Evolutionary conservation across 2,797 vertebrate species (phyloP).

Genomic region (Lagorchestes hirsutus): DNA sequence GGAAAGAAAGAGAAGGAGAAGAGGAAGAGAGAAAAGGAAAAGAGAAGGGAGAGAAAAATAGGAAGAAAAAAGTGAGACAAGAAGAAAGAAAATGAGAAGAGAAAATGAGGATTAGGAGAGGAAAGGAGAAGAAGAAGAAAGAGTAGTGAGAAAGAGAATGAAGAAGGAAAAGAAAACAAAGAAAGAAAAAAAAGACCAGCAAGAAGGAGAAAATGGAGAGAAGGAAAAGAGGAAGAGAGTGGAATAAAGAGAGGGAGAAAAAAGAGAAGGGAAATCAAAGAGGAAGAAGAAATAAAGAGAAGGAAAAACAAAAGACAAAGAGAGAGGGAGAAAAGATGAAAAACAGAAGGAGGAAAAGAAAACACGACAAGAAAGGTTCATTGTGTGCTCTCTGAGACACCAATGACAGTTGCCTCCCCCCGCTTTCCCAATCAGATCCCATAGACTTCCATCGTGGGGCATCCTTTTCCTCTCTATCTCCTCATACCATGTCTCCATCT

Average conservation of each 20-base stretch:
- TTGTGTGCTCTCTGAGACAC: background rate
- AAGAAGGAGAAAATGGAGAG: background rate
- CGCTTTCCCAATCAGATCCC: background rate
- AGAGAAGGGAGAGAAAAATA: background rate
- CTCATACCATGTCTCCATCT: background rate
- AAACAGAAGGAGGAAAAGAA: background rate
- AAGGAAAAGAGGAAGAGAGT: background rate
- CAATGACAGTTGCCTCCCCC: background rate
- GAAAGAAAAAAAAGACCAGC: background rate
- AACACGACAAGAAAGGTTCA: background rate
- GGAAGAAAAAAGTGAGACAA: too few species aligned
- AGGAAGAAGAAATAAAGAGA: background rate
- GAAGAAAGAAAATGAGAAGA: too few species aligned
- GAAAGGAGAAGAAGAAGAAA: too few species aligned
- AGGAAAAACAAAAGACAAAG: background rate
- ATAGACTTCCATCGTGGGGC: background rate
- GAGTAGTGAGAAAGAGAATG: background rate
- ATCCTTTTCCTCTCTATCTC: background rate
- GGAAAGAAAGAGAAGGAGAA: background rate
- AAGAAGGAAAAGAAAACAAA: background rate
- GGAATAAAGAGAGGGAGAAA: background rate
- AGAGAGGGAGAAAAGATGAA: background rate
- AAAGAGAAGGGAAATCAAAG: background rate
- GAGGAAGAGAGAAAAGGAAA: rapidly evolving
- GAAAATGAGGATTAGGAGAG: background rate